Evolutionary conservation across 37 sponge, comb jelly and placozoan genomes (phyloP).

Genomic region (Beroe forskalii): DNA sequence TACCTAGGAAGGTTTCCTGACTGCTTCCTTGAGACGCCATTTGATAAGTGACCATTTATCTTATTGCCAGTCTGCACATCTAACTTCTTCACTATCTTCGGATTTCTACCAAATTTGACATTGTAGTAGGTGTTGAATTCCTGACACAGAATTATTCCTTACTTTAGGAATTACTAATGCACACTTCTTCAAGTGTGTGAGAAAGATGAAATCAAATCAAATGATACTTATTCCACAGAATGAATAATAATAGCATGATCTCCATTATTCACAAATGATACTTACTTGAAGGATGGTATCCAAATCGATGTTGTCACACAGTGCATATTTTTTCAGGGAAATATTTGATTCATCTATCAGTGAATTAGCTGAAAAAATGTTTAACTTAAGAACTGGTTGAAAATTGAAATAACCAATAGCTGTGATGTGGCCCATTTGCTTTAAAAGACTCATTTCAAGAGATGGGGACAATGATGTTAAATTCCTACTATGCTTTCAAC

Average conservation of each 20-base stretch:
- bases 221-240: no score
- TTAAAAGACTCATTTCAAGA: no score
- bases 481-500: no score
- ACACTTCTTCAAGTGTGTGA: background rate
- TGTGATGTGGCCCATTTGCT: no score
- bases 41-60: slow-evolving; percentile 5
- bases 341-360: slow-evolving; percentile 74
- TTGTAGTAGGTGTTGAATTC: slow-evolving; percentile 93
- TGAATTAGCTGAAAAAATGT: slow-evolving; percentile 29
- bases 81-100: slow-evolving; percentile 78
- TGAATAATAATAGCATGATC: no score
- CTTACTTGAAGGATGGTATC: slow-evolving; percentile 82
- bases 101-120: slow-evolving; percentile 87
- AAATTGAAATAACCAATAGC: no score
- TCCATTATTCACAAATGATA: no score
- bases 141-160: slow-evolving; percentile 63
- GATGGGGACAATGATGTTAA: no score
- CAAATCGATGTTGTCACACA: slow-evolving; percentile 97
- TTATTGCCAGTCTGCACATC: background rate
- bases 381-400: no score
- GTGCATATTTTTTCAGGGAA: slow-evolving; percentile 70
- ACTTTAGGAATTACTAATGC: background rate
- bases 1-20: slow-evolving; percentile 53
- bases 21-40: background rate
- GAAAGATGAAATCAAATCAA: background rate